A percentile compares a stretch with the other conserved stretches of the same genome.
Evolutionary conservation across 2,113 vertebrate species (phyloP).

Genomic region (Polypterus bichir): DNA sequence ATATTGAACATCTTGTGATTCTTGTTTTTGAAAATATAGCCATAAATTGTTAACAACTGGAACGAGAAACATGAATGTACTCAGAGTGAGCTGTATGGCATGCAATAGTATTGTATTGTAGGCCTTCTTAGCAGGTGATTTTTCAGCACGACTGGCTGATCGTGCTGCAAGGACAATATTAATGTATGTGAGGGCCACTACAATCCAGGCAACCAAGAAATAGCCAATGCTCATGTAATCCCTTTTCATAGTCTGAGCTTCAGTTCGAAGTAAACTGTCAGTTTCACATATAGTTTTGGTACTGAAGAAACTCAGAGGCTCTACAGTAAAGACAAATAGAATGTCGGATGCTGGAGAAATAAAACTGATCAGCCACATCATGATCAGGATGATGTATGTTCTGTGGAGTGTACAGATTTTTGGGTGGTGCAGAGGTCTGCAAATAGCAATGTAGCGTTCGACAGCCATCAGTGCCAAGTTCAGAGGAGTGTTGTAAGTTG

Average conservation of each 20-base stretch:
- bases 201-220: conserved; percentile 28
- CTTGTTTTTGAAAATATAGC: neutral
- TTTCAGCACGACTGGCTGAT: conserved; percentile 8
- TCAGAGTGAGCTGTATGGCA: neutral
- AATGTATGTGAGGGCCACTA: conserved; percentile 30
- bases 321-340: conserved; percentile 15
- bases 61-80: neutral
- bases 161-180: conserved; percentile 26
- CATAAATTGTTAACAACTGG: neutral
- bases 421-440: conserved; percentile 29
- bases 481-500: conserved; percentile 36
- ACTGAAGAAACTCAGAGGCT: conserved; percentile 12
- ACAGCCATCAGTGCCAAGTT: conserved; percentile 40
- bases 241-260: conserved; percentile 13
- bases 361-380: conserved; percentile 29
- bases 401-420: conserved; percentile 35
- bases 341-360: conserved; percentile 18
- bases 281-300: conserved; percentile 9
- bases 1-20: conserved; percentile 13
- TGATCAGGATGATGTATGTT: conserved; percentile 26
- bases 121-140: conserved; percentile 27
- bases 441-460: conserved; percentile 38
- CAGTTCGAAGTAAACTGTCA: conserved; percentile 7
- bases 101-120: conserved; percentile 25
- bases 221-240: conserved; percentile 16